Evolutionary conservation across 2,113 vertebrate genomes (phyloP).

Genomic region (Podocnemis expansa): DNA sequence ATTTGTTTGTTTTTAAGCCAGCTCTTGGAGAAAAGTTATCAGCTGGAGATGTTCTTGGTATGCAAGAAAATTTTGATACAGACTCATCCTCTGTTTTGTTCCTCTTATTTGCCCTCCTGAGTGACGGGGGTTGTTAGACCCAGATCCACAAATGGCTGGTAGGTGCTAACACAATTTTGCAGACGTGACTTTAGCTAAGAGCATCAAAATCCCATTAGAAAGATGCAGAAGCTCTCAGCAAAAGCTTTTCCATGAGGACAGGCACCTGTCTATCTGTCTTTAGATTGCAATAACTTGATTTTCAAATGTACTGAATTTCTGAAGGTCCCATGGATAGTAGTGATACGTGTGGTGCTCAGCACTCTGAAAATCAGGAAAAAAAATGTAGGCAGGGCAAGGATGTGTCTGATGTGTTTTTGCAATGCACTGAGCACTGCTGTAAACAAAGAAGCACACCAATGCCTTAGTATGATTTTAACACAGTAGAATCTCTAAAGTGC

Average conservation of each 20-base stretch:
- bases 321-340: not conserved
- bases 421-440: not conserved
- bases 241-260: fast-evolving
- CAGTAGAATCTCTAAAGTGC: not conserved
- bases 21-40: fast-evolving
- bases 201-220: not conserved
- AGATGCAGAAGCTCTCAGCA: not conserved
- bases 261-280: not conserved
- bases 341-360: fast-evolving
- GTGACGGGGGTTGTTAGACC: too few species aligned
- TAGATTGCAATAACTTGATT: fast-evolving
- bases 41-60: not conserved
- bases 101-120: fast-evolving
- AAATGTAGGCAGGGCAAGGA: not conserved
- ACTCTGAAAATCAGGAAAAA: not conserved
- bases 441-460: not conserved
- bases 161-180: too few species aligned
- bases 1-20: not conserved
- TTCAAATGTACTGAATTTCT: not conserved
- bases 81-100: fast-evolving
- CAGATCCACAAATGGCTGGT: too few species aligned
- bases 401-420: not conserved
- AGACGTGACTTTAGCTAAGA: fast-evolving
- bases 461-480: not conserved
- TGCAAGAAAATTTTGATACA: fast-evolving